phyloP scores from a whole-genome alignment of 30 jellyfish, hydroid and myxozoan species.

The Catostylus mosaicus region DNA sequence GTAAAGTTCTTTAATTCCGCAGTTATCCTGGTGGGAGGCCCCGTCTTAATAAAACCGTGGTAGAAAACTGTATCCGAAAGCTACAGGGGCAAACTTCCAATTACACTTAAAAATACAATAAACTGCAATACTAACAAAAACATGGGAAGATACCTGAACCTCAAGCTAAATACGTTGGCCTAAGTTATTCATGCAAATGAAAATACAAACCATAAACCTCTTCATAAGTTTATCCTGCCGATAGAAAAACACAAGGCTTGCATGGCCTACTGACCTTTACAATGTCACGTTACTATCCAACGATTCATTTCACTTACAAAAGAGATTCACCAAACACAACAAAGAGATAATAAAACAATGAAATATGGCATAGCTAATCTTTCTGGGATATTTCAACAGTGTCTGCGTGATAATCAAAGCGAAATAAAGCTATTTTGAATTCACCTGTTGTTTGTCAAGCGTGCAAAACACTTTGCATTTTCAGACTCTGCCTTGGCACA shows the following conservation, averaged over 20 bases:
- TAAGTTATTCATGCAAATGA: too few relatives aligned
- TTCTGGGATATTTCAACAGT: background rate
- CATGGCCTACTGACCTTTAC: background rate
- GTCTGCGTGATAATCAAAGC: background rate
- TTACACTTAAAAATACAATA: too few relatives aligned
- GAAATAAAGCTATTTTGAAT: background rate
- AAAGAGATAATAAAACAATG: background rate
- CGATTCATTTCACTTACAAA: background rate
- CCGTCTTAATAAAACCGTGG: too few relatives aligned
- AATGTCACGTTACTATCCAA: background rate
- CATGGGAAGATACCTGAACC: too few relatives aligned
- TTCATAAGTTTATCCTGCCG: background rate
- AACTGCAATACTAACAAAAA: too few relatives aligned
- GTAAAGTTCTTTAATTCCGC: too few relatives aligned
- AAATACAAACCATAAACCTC: background rate
- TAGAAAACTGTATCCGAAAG: too few relatives aligned
- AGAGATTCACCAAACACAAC: background rate
- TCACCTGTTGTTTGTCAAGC: background rate
- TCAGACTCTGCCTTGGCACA: too few relatives aligned
- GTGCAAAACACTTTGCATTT: too few relatives aligned
- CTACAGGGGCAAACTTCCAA: too few relatives aligned
- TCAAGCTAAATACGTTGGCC: too few relatives aligned
- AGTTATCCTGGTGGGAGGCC: too few relatives aligned
- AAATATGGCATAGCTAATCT: background rate
- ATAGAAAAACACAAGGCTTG: background rate